Conservation (phyloP, 92 coral and sea anemone species). For the Nematostella vectensis region DNA sequence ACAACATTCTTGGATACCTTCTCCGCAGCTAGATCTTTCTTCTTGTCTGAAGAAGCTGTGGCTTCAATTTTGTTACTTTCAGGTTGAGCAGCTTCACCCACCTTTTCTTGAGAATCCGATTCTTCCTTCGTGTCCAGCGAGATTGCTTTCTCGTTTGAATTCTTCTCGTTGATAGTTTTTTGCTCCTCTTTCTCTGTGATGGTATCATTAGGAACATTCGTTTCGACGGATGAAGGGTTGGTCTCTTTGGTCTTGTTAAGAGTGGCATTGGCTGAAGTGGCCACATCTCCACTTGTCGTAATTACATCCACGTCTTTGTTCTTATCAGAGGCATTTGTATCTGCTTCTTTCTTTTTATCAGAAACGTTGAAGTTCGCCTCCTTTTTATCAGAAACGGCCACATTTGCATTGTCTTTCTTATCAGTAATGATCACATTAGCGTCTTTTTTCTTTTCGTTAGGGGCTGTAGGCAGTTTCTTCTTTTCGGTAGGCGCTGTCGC, state of each 20-base stretch:
- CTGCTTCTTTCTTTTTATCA: too few relatives aligned
- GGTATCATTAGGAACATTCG: too few relatives aligned
- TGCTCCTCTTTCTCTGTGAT: not conserved
- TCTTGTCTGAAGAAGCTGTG: slow-evolving; percentile 5
- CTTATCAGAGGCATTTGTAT: not conserved
- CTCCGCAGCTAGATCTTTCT: slow-evolving; percentile 20
- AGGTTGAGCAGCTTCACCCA: not conserved
- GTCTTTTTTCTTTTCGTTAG: too few relatives aligned
- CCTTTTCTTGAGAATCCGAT: not conserved
- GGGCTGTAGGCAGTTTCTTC: too few relatives aligned
- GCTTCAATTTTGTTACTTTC: not conserved
- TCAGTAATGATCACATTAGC: too few relatives aligned
- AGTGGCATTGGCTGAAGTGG: too few relatives aligned
- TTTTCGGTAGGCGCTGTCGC: not conserved
- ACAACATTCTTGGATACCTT: too few relatives aligned
- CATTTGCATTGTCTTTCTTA: too few relatives aligned
- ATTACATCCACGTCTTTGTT: slow-evolving; percentile 1
- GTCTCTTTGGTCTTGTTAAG: too few relatives aligned
- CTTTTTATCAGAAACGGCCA: slow-evolving; percentile 8
- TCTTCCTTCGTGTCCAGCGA: not conserved
- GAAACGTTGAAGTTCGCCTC: too few relatives aligned
- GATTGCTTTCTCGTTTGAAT: not conserved
- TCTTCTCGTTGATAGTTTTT: not conserved
- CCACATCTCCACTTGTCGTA: not conserved
- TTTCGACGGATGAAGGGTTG: too few relatives aligned